A percentile compares a stretch with the other conserved stretches of the same genome.
These are phyloP conservation scores for Montipora capitata DNA, from an alignment of 92 coral and sea anemone genomes.

Conservation along the genomic window DNA sequence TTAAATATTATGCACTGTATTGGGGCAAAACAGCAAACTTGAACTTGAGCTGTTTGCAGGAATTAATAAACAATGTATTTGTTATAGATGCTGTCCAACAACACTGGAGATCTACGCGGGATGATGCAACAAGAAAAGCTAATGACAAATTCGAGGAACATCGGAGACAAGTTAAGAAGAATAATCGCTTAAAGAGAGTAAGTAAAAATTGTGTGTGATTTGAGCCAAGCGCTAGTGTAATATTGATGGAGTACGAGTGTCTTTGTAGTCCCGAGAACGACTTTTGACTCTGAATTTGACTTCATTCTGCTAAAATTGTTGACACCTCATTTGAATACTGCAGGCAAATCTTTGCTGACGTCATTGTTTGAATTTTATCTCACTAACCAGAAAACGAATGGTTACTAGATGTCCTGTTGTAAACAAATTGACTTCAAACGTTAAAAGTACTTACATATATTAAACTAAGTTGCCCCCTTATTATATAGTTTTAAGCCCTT, in stretches of 20 bases:
- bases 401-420: background rate
- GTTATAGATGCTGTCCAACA: conserved; percentile 20
- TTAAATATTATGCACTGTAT: too few relatives aligned
- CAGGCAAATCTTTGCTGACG: background rate
- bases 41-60: background rate
- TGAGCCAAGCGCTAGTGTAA: background rate
- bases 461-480: background rate
- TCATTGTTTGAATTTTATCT: background rate
- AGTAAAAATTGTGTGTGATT: conserved; percentile 5
- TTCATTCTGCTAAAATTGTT: background rate
- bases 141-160: conserved; percentile 37
- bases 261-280: background rate
- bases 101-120: conserved; percentile 44
- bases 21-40: too few relatives aligned
- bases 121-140: conserved; percentile 33
- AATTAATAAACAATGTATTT: background rate
- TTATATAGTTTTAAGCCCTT: too few relatives aligned
- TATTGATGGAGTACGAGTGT: background rate
- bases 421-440: background rate
- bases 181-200: conserved; percentile 36
- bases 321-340: background rate
- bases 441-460: background rate
- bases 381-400: background rate
- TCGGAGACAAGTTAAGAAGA: conserved; percentile 9
- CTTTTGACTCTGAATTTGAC: background rate